These are phyloP conservation scores for Delphinus delphis DNA, from an alignment of 2,113 vertebrate species.

Conservation along the genomic window DNA sequence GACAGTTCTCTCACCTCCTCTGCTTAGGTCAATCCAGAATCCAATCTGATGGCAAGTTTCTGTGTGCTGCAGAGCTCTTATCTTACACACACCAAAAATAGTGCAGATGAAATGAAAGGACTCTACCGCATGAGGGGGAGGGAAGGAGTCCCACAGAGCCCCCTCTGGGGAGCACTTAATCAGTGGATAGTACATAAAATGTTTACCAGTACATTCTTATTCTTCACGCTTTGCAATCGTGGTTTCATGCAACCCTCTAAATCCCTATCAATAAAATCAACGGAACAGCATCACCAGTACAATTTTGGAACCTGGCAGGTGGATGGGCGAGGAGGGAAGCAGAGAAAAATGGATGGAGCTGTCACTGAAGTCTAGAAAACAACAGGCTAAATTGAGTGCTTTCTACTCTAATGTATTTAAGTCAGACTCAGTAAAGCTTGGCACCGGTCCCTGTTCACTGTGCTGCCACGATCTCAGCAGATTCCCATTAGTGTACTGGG, in stretches of 20 bases:
- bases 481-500: conserved; percentile 51
- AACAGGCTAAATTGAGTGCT: conserved; percentile 75
- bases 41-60: neutral
- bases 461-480: conserved; percentile 64
- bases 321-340: neutral
- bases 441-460: conserved; percentile 51
- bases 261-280: conserved; percentile 51
- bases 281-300: conserved; percentile 32
- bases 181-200: neutral
- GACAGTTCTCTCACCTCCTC: neutral
- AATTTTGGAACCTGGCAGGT: conserved; percentile 31
- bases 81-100: neutral
- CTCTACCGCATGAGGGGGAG: neutral
- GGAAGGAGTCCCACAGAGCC: neutral
- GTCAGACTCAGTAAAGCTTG: conserved; percentile 75
- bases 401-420: conserved; percentile 80
- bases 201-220: neutral
- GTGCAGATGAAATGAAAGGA: neutral
- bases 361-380: conserved; percentile 75
- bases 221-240: conserved; percentile 10
- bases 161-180: neutral
- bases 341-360: conserved; percentile 51
- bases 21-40: neutral
- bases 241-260: conserved; percentile 52
- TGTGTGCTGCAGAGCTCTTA: neutral